These are phyloP conservation scores for Sebastes taczanowskii DNA, from an alignment of 2,797 vertebrate genomes.

Conservation along the genomic window DNA sequence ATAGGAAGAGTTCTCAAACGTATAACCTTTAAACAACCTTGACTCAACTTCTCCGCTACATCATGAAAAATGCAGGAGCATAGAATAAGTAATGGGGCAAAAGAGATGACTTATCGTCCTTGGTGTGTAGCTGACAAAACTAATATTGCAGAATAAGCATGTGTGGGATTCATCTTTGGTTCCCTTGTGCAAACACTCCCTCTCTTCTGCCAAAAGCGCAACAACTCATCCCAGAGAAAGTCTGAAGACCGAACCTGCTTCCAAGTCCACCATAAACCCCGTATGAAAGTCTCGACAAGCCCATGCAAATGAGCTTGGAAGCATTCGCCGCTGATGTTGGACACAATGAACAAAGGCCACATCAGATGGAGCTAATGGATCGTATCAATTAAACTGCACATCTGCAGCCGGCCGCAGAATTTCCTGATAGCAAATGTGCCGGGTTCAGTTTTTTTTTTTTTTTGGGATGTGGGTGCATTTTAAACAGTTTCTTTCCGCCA, in stretches of 20 bases:
- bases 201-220: conserved; percentile 15
- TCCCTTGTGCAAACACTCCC: conserved; percentile 18
- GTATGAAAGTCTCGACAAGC: conserved; percentile 35
- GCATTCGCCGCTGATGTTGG: conserved; percentile 64
- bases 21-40: background rate
- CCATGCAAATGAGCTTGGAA: conserved; percentile 64
- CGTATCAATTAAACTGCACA: conserved; percentile 59
- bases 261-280: conserved; percentile 13
- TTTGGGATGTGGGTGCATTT: conserved; percentile 17
- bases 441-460: conserved; percentile 34
- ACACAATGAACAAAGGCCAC: conserved; percentile 53
- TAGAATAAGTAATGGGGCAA: background rate
- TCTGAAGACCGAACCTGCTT: conserved; percentile 6
- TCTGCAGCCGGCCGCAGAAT: conserved; percentile 48
- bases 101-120: conserved; percentile 12
- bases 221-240: conserved; percentile 19
- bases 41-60: background rate
- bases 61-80: conserved; percentile 1
- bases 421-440: conserved; percentile 37
- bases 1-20: background rate
- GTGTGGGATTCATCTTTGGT: conserved; percentile 17
- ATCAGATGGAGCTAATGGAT: conserved; percentile 64
- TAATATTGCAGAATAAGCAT: conserved; percentile 9
- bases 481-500: conserved; percentile 31
- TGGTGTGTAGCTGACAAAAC: background rate